Evolutionary conservation across 2,797 vertebrate species (phyloP), one percentile per base, ranked within the genome.

Genomic region (Morus bassanus): DNA sequence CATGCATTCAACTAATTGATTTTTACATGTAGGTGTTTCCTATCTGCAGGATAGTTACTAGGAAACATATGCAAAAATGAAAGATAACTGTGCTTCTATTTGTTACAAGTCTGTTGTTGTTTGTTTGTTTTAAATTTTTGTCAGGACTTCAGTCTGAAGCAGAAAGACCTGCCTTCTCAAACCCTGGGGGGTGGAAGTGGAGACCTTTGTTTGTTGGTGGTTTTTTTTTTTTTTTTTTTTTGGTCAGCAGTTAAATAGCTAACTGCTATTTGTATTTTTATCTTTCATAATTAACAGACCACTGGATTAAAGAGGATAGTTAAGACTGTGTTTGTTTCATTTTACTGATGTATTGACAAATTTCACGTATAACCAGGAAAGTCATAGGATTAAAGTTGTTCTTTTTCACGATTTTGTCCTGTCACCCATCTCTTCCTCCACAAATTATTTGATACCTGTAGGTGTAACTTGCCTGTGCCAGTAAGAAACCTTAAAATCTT

Each of bases 151-250:
- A 48, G 45, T 53, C 60, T 13, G 23, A 76, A 84, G 41, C 22
- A 72, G 37, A 60, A 88, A 76, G 35, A 23, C 1, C 3, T 48
- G 31, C 21, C n/a, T 59, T 41, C 73, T 46, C 63, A 53, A 30
- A 41, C 0, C 0, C n/a, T 39, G 13, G 8, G 25, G 28, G 18
- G 11, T 67, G 10, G 21, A 68, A 41, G 11, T 22, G 9, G 15
- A 68, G n/a, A 63, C n/a, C 27, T 43, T 56, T n/a, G 41, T 12
- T 39, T 39, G 37, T 39, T 39, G 8, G 8, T 39, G 37, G 37
- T 39, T 39, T 39, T 39, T 39, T 39, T 18, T 45, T 45, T 1
- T 16, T 15, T 54, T 37, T 69, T 53, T 53, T 46, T 33, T 57
- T 53, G 10, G 33, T 70, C 63, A 89, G 31, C 39, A 50, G 56